phyloP scores from a whole-genome alignment of 2,888 invertebrate genomes.

The Ommatoiulus sabulosus region DNA sequence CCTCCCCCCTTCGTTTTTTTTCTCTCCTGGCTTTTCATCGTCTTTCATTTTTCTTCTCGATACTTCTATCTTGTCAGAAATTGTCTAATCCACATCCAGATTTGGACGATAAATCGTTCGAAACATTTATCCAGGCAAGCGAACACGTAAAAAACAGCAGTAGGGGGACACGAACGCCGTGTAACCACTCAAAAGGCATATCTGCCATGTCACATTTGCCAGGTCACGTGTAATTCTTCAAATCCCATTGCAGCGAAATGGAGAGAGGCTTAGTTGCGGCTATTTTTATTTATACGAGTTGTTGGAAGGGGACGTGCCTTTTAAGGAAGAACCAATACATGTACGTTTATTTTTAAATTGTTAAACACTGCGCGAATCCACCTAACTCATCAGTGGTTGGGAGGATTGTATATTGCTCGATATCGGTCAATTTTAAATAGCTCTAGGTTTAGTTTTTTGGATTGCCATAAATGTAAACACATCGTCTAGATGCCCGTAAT shows the following conservation, averaged over 20 bases:
- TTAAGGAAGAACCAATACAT: too few species aligned
- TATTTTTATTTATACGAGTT: not conserved
- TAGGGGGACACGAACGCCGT: not conserved
- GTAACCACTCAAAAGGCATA: conserved; percentile 41
- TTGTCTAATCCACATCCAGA: conserved; percentile 43
- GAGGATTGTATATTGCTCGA: too few species aligned
- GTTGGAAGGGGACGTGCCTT: too few species aligned
- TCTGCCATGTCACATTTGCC: conserved; percentile 40
- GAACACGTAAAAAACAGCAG: not conserved
- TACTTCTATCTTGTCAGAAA: conserved; percentile 43
- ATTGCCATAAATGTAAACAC: too few species aligned
- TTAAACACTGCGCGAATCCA: too few species aligned
- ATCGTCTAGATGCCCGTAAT: too few species aligned
- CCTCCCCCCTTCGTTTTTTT: not conserved
- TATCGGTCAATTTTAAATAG: too few species aligned
- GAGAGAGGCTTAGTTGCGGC: not conserved
- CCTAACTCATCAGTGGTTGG: too few species aligned
- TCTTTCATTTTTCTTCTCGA: conserved; percentile 40
- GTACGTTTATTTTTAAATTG: too few species aligned
- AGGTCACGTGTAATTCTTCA: conserved; percentile 30
- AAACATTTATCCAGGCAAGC: conserved; percentile 36
- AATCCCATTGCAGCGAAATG: conserved; percentile 22
- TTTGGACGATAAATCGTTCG: conserved; percentile 36
- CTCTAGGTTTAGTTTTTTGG: too few species aligned
- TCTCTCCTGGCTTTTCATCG: conserved; percentile 11